These are phyloP conservation scores for Anthopleura sola DNA, from an alignment of 64 coral and sea anemone species.

Conservation along the genomic window DNA sequence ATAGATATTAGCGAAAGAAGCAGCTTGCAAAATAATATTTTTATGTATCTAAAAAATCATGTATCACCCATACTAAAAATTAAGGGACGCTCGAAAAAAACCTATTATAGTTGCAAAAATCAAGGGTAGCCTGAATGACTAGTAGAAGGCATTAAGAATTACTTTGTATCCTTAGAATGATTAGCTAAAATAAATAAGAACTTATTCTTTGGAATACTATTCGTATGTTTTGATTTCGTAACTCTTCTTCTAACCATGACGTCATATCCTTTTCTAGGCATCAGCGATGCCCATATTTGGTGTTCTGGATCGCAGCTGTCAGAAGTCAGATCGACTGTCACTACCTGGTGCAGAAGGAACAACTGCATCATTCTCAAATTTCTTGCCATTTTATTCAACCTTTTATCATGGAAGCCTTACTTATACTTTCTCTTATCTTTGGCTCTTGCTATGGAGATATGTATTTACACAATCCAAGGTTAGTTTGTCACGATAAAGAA, in stretches of 20 bases:
- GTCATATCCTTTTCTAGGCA: neutral
- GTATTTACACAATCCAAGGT: constrained; percentile 84
- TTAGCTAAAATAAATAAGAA: neutral
- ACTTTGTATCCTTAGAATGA: no score
- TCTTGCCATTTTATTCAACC: neutral
- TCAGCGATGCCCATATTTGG: constrained; percentile 9
- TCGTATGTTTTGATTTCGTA: neutral
- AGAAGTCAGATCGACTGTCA: neutral
- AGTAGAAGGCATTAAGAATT: no score
- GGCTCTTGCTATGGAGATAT: constrained; percentile 38
- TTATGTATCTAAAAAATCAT: no score
- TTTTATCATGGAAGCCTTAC: neutral
- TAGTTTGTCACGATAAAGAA: neutral
- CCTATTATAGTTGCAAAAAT: no score
- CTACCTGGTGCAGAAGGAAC: neutral
- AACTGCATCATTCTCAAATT: neutral
- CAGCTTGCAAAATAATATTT: no score
- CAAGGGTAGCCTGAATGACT: no score
- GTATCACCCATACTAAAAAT: no score
- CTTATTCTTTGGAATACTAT: no score
- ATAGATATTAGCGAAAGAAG: no score
- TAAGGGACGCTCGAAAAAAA: no score
- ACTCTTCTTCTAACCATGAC: neutral
- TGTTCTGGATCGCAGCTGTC: neutral
- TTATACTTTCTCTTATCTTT: neutral